A percentile compares a stretch with the other conserved stretches of the same genome.
These are phyloP conservation scores for Perca flavescens DNA, from an alignment of 2,113 vertebrate genomes.

Conservation along the genomic window DNA sequence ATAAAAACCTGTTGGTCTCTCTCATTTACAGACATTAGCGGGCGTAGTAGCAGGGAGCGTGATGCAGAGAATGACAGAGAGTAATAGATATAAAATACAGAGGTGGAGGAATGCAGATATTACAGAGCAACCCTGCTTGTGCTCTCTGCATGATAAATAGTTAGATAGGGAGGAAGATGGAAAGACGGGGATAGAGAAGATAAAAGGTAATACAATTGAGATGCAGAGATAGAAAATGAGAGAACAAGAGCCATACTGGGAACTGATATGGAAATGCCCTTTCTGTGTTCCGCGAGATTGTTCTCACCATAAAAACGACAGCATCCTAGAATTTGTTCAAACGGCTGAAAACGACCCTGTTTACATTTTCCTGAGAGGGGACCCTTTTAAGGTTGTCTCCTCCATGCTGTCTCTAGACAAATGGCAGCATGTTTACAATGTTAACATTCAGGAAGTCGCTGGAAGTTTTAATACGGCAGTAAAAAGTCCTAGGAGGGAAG, in stretches of 20 bases:
- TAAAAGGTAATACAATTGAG: slow-evolving; percentile 45
- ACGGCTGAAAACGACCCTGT: background rate
- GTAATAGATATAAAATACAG: slow-evolving; percentile 47
- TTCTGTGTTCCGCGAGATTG: background rate
- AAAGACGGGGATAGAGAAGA: background rate
- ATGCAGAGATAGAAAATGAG: slow-evolving; percentile 35
- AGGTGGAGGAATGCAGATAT: slow-evolving; percentile 45
- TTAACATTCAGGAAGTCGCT: slow-evolving; percentile 24
- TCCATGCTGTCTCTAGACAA: background rate
- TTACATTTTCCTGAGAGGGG: background rate
- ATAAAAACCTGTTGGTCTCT: slow-evolving; percentile 56
- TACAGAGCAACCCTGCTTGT: slow-evolving; percentile 4
- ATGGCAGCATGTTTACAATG: background rate
- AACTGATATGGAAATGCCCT: slow-evolving; percentile 8
- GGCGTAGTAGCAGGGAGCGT: slow-evolving; percentile 1
- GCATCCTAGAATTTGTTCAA: background rate
- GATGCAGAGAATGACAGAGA: slow-evolving; percentile 13
- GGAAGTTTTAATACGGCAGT: background rate
- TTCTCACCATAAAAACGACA: background rate
- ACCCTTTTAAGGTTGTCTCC: slow-evolving; percentile 13
- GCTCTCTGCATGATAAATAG: slow-evolving; percentile 58
- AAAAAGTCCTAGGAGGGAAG: background rate
- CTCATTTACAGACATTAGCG: slow-evolving; percentile 55
- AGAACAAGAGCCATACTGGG: slow-evolving; percentile 16
- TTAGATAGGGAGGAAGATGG: slow-evolving; percentile 12